Evolutionary conservation across 2,797 vertebrate species (phyloP), one percentile per base, ranked within the genome.

Genomic region (Spheniscus humboldti): DNA sequence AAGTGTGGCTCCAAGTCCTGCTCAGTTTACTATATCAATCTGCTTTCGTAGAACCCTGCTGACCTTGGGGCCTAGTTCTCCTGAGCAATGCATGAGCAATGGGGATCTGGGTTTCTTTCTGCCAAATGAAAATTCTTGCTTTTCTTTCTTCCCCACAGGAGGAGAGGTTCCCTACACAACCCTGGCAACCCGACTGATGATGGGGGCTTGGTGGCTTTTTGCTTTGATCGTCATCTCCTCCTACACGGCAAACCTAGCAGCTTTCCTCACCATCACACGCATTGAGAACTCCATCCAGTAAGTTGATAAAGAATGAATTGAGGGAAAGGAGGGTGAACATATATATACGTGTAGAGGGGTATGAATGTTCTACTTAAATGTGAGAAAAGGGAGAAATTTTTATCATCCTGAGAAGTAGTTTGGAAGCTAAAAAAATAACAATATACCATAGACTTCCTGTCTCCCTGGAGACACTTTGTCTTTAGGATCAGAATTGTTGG

Each of bases 171-270:
- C 99, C 6, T 99, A 99, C 87, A 99, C 99, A 78, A 99, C 99
- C n/a, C 97, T 99, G 95, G 99, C 99, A 83, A 99, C 99, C 1
- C 98, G 99, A 93, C 99, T 99, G 99, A 99, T 99, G 99, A 99
- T 99, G 99, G 99, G 99, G 4, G 98, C 99, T 60, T 99, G 99
- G 99, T 99, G 99, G 99, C 98, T 99, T 83, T 99, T 99, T 96
- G 99, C 99, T 83, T 98, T 99, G 88, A 99, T 99, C 71, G 99
- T 99, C 97, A 99, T 99, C 97, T 99, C 99, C 55, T 99, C 99
- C 28, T 99, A 99, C 94, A 99, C 99, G 0, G 99, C 99, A 88
- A 99, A 99, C 96, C 98, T 99, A 47, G 99, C 99, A 47, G 99
- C 99, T 82, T 99, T 99, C 97, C 99, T 99, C 96, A 99, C 99